phyloP scores from a whole-genome alignment of 2,113 vertebrate species.

The Notothenia rossii region DNA sequence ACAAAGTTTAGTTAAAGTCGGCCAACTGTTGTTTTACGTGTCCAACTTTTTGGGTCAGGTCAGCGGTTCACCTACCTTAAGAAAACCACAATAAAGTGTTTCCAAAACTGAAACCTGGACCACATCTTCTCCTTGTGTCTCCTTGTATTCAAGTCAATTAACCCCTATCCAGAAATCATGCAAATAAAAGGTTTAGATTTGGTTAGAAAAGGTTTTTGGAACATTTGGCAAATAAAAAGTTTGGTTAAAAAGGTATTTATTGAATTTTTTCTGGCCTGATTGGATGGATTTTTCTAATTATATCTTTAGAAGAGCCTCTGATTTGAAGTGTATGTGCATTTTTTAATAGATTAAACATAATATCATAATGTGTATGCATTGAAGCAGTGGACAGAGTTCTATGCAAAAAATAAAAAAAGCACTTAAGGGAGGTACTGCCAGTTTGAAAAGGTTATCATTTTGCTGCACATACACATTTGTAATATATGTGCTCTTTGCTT shows the following conservation, averaged over 20 bases:
- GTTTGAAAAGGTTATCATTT: conserved; percentile 37
- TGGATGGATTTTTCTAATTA: conserved; percentile 43
- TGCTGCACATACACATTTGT: conserved; percentile 68
- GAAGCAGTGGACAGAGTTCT: conserved; percentile 2
- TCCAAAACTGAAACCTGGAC: conserved; percentile 23
- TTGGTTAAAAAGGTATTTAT: conserved; percentile 16
- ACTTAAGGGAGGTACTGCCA: neutral
- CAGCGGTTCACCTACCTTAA: conserved; percentile 58
- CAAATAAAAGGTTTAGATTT: conserved; percentile 32
- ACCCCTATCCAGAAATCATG: conserved; percentile 11
- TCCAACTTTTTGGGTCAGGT: conserved; percentile 41
- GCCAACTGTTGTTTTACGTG: conserved; percentile 56
- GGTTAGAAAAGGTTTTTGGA: conserved; percentile 6
- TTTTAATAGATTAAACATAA: conserved; percentile 40
- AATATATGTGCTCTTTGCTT: conserved; percentile 61
- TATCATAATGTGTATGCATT: neutral
- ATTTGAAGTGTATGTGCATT: neutral
- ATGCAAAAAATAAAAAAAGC: neutral
- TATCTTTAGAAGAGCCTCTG: neutral
- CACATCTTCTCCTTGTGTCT: conserved; percentile 20
- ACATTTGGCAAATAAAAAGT: neutral
- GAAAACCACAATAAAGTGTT: conserved; percentile 53
- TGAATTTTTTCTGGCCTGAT: conserved; percentile 27
- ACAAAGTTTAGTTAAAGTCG: conserved; percentile 46
- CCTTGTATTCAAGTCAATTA: conserved; percentile 11